Evolutionary conservation across 2,113 vertebrate genomes (phyloP), one percentile per base, ranked within the genome.

Genomic region (Tapirus terrestris): DNA sequence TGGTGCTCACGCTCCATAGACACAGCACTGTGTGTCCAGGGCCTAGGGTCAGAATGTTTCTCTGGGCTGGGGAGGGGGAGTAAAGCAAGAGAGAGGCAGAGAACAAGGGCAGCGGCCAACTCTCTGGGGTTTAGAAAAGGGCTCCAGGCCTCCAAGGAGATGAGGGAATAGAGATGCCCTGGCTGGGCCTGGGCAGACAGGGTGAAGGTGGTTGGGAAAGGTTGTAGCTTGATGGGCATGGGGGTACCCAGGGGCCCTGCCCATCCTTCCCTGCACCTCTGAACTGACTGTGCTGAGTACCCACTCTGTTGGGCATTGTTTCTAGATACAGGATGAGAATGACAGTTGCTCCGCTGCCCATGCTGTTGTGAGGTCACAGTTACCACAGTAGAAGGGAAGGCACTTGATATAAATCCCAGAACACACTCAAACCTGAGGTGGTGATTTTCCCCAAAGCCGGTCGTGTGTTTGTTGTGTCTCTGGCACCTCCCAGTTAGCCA

Each of bases 1-100:
- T 76, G 39, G 4, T 23, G n/a, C 23, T 76, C 0, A 0, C 0
- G 1, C 23, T 16, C 25, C 8, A 3, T 14, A 56, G 33, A 29
- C n/a, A 51, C 3, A 27, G 18, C 23, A 1, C 33, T 60, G 53
- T 51, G 31, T 12, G 31, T 39, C 61, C 23, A 2, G 23, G 72
- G 65, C n/a, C 17, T 16, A 8, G 63, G 39, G 31, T 36, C 12
- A 11, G n/a, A 63, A 67, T 53, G 33, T 68, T 87, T 80, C 76
- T 87, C 31, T 45, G 65, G 23, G 23, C 33, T 65, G 45, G 8
- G n/a, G 53, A 60, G 53, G 45, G 36, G 58, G 51, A 7, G 25
- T 53, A 65, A 73, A 68, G 9, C 58, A 70, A 75, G 73, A 67
- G 29, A 75, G 27, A 73, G 20, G 3, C 76, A 48, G 48, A 16